phyloP scores from a whole-genome alignment of 1,140 invertebrate genomes.

The Papilio machaon region DNA sequence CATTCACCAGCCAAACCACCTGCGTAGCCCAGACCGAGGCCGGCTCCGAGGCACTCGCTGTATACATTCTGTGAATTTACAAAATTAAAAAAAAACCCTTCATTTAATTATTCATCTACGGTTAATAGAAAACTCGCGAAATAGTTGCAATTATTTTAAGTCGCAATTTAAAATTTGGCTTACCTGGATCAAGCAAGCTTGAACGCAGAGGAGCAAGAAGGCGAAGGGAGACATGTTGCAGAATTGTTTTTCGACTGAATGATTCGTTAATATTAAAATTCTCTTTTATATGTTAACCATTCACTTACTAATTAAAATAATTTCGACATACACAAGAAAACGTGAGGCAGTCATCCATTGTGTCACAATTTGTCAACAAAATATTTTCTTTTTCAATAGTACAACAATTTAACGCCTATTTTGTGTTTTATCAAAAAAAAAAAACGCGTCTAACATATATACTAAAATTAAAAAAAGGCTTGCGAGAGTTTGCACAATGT shows the following conservation, averaged over 20 bases:
- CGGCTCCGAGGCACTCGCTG: too few relatives aligned
- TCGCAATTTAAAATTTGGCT: conserved; percentile 1
- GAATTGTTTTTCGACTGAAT: conserved; percentile 28
- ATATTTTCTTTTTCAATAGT: not conserved
- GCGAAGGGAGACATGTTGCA: conserved; percentile 47
- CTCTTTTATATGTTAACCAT: conserved; percentile 18
- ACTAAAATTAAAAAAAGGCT: not conserved
- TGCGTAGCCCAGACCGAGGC: too few relatives aligned
- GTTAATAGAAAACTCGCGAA: not conserved
- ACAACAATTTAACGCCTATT: not conserved
- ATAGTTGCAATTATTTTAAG: not conserved
- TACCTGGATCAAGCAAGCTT: conserved; percentile 54
- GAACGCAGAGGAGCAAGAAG: conserved; percentile 44
- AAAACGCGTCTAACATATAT: not conserved
- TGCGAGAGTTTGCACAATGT: conserved; percentile 16
- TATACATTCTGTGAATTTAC: too few relatives aligned
- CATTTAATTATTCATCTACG: not conserved
- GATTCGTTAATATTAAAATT: conserved; percentile 15
- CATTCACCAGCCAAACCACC: too few relatives aligned
- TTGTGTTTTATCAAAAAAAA: not conserved
- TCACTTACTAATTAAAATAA: conserved; percentile 25
- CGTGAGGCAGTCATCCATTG: not conserved
- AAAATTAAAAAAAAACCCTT: not conserved
- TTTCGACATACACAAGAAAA: not conserved
- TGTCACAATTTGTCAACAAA: not conserved